Conservation (phyloP, 2,113 vertebrate species). For the Macrotis lagotis region DNA sequence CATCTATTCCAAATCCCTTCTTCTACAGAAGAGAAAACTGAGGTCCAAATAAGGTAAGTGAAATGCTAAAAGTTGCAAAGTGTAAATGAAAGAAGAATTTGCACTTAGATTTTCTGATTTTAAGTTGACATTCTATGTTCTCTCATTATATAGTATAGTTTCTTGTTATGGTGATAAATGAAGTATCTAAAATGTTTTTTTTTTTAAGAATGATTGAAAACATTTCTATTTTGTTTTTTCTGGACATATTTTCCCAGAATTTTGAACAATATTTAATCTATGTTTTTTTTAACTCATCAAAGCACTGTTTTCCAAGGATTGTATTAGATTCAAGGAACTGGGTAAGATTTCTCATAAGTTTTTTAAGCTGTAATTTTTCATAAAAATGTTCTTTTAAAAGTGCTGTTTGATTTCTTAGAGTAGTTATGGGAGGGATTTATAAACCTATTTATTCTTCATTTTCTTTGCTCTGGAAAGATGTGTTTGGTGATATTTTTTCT, state of each 20-base stretch:
- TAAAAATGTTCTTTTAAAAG: not conserved
- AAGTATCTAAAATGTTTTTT: not conserved
- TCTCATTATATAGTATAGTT: not conserved
- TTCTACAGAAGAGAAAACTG: not conserved
- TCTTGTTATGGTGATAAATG: not conserved
- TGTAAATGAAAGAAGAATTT: not conserved
- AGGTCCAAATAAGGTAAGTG: not conserved
- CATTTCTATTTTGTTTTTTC: not conserved
- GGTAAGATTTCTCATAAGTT: not conserved
- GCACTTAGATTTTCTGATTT: not conserved
- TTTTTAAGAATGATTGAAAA: not conserved
- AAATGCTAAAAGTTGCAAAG: not conserved
- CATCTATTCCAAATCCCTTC: not conserved
- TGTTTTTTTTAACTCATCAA: not conserved
- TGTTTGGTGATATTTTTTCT: not conserved
- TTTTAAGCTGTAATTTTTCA: not conserved
- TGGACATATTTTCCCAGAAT: not conserved
- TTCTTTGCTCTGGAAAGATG: not conserved
- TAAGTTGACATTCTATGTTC: not conserved
- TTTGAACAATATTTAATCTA: not conserved
- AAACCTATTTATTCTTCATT: not conserved
- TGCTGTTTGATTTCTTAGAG: not conserved
- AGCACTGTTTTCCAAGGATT: not conserved
- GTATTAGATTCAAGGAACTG: not conserved
- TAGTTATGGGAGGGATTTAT: not conserved